Evolutionary conservation across 2,113 vertebrate species (phyloP).

Genomic region (Labrus mixtus): DNA sequence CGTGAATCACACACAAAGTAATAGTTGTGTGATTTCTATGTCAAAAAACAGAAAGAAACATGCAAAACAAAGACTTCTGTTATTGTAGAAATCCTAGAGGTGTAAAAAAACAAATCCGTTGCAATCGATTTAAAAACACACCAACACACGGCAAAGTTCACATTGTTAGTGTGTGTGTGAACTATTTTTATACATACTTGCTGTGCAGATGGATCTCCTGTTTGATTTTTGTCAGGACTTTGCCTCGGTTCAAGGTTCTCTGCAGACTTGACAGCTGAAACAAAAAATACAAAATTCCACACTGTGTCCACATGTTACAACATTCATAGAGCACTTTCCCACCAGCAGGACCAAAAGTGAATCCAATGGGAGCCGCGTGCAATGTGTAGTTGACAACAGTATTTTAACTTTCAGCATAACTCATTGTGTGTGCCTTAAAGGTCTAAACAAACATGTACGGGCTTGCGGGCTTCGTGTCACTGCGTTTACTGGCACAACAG

Average conservation of each 20-base stretch:
- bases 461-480: background rate
- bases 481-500: background rate
- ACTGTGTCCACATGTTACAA: background rate
- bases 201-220: slow-evolving; percentile 1
- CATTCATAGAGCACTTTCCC: background rate
- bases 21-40: no score
- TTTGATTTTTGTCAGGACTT: slow-evolving; percentile 84
- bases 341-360: background rate
- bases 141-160: background rate
- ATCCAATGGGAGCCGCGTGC: no score
- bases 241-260: slow-evolving; percentile 90
- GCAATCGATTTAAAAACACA: background rate
- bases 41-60: no score
- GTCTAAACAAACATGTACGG: background rate
- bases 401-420: no score
- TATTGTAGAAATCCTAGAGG: background rate
- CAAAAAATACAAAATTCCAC: background rate
- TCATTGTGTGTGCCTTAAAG: background rate
- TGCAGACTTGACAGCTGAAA: slow-evolving; percentile 85
- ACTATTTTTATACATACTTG: slow-evolving; percentile 29
- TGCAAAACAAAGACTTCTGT: background rate
- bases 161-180: background rate
- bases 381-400: no score
- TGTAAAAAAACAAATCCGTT: no score
- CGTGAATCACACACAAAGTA: background rate